A percentile compares a stretch with the other conserved stretches of the same genome.
Evolutionary conservation across 2,888 invertebrate genomes (phyloP).

Genomic region (Pemphredon lugubris): DNA sequence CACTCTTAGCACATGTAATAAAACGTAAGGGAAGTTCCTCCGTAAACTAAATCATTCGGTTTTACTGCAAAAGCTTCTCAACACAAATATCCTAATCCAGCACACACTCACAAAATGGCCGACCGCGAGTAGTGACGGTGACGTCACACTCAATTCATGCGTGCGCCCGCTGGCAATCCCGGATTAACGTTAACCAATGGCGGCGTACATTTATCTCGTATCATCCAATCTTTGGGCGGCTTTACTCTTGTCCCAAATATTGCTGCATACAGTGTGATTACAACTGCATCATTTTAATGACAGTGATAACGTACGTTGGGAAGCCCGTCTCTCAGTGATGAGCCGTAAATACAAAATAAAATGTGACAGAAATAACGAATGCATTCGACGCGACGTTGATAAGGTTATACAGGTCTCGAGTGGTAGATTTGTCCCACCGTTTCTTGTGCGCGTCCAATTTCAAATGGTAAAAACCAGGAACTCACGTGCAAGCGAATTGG

Average conservation of each 20-base stretch:
- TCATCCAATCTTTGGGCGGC: constrained; percentile 24
- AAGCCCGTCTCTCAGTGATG: no score
- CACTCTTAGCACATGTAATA: constrained; percentile 74
- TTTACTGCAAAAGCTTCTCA: constrained; percentile 83
- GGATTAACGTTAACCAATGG: constrained; percentile 43
- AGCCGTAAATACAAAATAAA: constrained; percentile 6
- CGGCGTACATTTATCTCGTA: not conserved
- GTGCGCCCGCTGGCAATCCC: constrained; percentile 54
- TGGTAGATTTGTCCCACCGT: not conserved
- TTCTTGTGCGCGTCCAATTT: constrained; percentile 8
- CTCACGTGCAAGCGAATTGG: constrained; percentile 3
- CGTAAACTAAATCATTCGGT: constrained; percentile 85
- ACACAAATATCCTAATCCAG: constrained; percentile 84
- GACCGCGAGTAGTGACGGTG: constrained; percentile 85
- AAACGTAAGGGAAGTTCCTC: constrained; percentile 45
- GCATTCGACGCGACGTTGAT: not conserved
- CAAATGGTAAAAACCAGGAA: not conserved
- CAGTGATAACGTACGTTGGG: constrained; percentile 16
- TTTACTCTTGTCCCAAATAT: constrained; percentile 28
- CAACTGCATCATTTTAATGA: constrained; percentile 42
- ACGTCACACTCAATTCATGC: constrained; percentile 83
- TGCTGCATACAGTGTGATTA: constrained; percentile 17
- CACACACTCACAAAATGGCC: constrained; percentile 87
- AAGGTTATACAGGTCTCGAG: not conserved
- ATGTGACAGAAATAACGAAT: constrained; percentile 16